These are phyloP conservation scores for Loripinus fragilis DNA, from an alignment of 2,888 invertebrate species.

Conservation along the genomic window DNA sequence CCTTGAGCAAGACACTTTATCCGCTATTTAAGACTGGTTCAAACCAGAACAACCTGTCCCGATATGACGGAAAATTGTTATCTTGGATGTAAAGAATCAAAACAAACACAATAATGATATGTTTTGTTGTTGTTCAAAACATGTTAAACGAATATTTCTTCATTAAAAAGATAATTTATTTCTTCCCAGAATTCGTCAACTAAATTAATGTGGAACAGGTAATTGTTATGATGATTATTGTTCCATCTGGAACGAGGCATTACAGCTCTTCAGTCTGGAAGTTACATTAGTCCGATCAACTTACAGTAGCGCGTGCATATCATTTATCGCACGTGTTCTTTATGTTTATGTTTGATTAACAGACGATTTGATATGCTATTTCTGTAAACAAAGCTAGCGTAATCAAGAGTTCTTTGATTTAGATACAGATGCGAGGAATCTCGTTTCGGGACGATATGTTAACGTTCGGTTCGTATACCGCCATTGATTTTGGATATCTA, in stretches of 20 bases:
- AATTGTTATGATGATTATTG: not conserved
- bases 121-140: too few relatives aligned
- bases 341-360: slow-evolving; percentile 53
- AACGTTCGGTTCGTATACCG: slow-evolving; percentile 4
- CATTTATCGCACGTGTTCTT: slow-evolving; percentile 40
- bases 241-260: not conserved
- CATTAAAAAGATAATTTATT: too few relatives aligned
- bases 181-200: too few relatives aligned
- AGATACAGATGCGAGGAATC: slow-evolving; percentile 18
- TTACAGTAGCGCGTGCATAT: slow-evolving; percentile 37
- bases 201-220: too few relatives aligned
- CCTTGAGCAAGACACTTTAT: too few relatives aligned
- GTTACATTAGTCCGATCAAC: slow-evolving; percentile 24
- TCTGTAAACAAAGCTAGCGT: slow-evolving; percentile 44
- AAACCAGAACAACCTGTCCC: too few relatives aligned
- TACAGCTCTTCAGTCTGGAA: slow-evolving; percentile 14
- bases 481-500: slow-evolving; percentile 13
- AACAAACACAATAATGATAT: too few relatives aligned
- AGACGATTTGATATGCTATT: slow-evolving; percentile 48
- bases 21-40: too few relatives aligned
- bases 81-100: too few relatives aligned
- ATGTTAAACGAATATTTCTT: too few relatives aligned
- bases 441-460: slow-evolving; percentile 12
- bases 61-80: too few relatives aligned
- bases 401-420: slow-evolving; percentile 19